A percentile compares a stretch with the other conserved stretches of the same genome.
Evolutionary conservation across 2,888 invertebrate genomes (phyloP).

Genomic region (Leptura quadrifasciata): DNA sequence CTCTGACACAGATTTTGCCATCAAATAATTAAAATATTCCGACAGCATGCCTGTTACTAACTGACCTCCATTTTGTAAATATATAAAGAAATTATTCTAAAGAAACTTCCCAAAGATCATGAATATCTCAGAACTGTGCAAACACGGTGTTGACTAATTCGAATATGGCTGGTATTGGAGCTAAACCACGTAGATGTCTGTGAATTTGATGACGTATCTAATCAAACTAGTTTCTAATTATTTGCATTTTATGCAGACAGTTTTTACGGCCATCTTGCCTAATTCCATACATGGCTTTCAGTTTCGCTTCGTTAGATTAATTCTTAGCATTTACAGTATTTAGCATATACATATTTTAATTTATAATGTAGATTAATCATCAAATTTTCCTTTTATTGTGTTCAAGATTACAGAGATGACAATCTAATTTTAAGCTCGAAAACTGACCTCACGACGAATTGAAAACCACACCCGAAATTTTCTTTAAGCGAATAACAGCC

Average conservation of each 20-base stretch:
- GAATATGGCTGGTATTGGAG: not conserved
- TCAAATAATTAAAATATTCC: too few species aligned
- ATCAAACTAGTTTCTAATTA: not conserved
- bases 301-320: not conserved
- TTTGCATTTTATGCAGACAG: not conserved
- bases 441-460: conserved; percentile 12
- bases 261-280: not conserved
- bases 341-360: not conserved
- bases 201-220: not conserved
- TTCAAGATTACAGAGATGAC: not conserved
- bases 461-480: conserved; percentile 34
- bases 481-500: conserved; percentile 32
- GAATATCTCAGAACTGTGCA: too few species aligned
- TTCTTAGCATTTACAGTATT: not conserved
- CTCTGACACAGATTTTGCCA: too few species aligned
- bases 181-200: not conserved
- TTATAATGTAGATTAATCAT: not conserved
- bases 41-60: too few species aligned
- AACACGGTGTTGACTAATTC: not conserved
- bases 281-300: not conserved
- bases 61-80: too few species aligned
- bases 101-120: too few species aligned
- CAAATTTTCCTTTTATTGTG: conserved; percentile 18
- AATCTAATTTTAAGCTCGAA: conserved; percentile 15
- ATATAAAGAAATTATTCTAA: too few species aligned